A percentile compares a stretch with the other conserved stretches of the same genome.
These are phyloP conservation scores for Phacellophora camtschatica DNA, from an alignment of 30 jellyfish, hydroid and myxozoan species.

Conservation along the genomic window DNA sequence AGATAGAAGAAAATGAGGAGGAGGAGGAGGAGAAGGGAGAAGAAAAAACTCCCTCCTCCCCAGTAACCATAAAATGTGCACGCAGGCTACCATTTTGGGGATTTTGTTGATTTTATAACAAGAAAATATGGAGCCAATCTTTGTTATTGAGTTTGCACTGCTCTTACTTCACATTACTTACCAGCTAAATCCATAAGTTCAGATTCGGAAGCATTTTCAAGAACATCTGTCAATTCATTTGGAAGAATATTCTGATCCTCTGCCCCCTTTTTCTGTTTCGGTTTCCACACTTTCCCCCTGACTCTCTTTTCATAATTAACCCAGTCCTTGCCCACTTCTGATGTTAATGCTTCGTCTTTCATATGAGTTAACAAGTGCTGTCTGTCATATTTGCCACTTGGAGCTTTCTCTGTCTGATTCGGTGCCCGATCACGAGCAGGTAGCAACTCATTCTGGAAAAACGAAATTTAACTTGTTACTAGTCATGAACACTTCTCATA, in stretches of 20 bases:
- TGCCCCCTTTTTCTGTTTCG: conserved; percentile 65
- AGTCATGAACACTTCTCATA: too few species aligned
- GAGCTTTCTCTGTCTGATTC: conserved; percentile 75
- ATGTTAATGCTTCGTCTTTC: conserved; percentile 80
- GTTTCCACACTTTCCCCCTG: conserved; percentile 81
- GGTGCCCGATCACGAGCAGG: conserved; percentile 80
- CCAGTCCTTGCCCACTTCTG: conserved; percentile 72
- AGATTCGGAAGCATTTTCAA: conserved; percentile 89
- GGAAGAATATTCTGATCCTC: conserved; percentile 67
- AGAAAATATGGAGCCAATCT: too few species aligned
- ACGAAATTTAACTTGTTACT: not conserved
- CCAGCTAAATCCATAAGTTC: conserved; percentile 95
- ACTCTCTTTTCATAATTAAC: conserved; percentile 86
- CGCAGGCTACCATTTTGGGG: too few species aligned
- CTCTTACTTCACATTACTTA: too few species aligned
- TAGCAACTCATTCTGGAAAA: conserved; percentile 79
- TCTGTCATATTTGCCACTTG: conserved; percentile 86
- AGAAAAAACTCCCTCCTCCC: too few species aligned
- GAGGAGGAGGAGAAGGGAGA: too few species aligned
- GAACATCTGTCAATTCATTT: conserved; percentile 91
- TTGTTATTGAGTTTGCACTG: too few species aligned
- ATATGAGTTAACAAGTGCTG: conserved; percentile 71
- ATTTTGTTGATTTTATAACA: too few species aligned
- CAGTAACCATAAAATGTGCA: too few species aligned
- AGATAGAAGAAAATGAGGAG: too few species aligned